Evolutionary conservation across 2,888 invertebrate genomes (phyloP).

Genomic region (Andricus curvator): DNA sequence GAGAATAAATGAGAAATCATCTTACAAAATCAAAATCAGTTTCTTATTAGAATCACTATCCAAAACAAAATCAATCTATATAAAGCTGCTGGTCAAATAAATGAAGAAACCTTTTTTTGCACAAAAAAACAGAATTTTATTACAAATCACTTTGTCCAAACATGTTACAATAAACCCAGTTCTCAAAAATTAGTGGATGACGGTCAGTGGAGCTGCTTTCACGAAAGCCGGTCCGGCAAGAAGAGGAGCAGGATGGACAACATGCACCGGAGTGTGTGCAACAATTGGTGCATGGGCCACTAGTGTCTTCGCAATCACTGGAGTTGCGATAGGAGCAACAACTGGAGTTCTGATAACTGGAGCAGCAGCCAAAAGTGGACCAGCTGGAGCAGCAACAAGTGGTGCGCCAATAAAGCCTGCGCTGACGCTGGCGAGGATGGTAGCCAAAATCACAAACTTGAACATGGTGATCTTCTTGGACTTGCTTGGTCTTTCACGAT

Average conservation of each 20-base stretch:
- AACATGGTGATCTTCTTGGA: conserved; percentile 56
- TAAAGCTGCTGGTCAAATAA: neutral
- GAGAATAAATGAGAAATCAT: no score
- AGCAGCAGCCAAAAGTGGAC: conserved; percentile 73
- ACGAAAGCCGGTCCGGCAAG: conserved; percentile 69
- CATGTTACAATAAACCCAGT: conserved; percentile 7
- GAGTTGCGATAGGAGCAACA: conserved; percentile 45
- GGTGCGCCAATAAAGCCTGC: conserved; percentile 73
- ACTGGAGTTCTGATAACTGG: conserved; percentile 59
- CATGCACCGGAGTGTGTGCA: conserved; percentile 46
- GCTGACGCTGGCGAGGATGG: conserved; percentile 73
- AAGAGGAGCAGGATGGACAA: conserved; percentile 66
- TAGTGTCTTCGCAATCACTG: conserved; percentile 35
- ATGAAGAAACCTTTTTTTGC: neutral
- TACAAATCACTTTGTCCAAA: neutral
- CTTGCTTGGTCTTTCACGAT: conserved; percentile 35
- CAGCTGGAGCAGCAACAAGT: conserved; percentile 51
- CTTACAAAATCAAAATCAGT: no score
- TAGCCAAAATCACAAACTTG: conserved; percentile 63
- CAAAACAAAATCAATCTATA: no score
- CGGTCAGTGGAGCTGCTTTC: conserved; percentile 42
- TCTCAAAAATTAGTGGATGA: conserved; percentile 17
- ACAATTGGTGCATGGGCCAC: neutral
- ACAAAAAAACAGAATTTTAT: conserved; percentile 21
- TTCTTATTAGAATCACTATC: no score